Conservation (phyloP, 2,888 invertebrate species). For the Boloria selene region DNA sequence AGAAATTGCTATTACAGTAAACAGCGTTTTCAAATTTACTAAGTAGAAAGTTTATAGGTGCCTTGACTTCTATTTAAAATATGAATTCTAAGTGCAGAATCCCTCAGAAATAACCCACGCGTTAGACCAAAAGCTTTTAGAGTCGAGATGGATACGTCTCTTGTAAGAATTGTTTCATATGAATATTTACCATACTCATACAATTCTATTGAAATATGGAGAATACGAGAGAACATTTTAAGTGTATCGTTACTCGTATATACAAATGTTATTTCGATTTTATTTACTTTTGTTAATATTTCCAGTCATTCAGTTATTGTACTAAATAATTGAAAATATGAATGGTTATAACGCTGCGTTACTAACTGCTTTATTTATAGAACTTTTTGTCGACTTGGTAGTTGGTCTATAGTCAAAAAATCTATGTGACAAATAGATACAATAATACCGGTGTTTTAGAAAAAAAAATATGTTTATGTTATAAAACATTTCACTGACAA, state of each 20-base stretch:
- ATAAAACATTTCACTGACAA: too few relatives aligned
- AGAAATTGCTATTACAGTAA: too few relatives aligned
- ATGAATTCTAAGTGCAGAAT: constrained; percentile 57
- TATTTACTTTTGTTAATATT: too few relatives aligned
- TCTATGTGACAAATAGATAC: too few relatives aligned
- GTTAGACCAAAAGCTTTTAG: constrained; percentile 70
- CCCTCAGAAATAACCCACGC: constrained; percentile 59
- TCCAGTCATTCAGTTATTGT: too few relatives aligned
- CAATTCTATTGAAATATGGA: not conserved
- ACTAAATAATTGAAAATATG: too few relatives aligned
- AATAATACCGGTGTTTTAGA: too few relatives aligned
- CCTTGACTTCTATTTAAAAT: constrained; percentile 51
- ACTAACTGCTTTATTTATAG: too few relatives aligned
- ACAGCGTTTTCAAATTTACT: constrained; percentile 21
- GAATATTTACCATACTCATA: constrained; percentile 4
- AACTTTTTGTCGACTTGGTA: too few relatives aligned
- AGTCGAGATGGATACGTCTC: constrained; percentile 51
- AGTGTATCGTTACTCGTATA: not conserved
- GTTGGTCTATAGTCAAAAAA: too few relatives aligned
- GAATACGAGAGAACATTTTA: not conserved
- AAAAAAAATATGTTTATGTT: too few relatives aligned
- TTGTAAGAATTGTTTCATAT: constrained; percentile 29
- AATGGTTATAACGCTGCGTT: too few relatives aligned
- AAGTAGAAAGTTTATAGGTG: constrained; percentile 38
- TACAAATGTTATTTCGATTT: not conserved